Percentiles rank a stretch among this genome's conserved stretches.
phyloP scores from a whole-genome alignment of 1,140 invertebrate genomes.

The Nixonia krombeini region DNA sequence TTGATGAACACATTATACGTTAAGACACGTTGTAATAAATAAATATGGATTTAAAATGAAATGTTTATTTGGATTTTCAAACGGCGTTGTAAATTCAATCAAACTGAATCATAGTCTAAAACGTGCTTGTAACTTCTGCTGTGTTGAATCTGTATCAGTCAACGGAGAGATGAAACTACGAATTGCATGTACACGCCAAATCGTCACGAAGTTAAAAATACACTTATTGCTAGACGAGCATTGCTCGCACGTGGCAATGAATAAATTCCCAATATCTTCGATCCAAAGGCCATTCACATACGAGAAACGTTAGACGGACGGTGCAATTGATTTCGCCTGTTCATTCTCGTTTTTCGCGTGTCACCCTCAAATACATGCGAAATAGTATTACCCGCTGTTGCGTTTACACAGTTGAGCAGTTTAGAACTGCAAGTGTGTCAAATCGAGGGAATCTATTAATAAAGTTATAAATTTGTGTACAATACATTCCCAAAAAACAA shows the following conservation, averaged over 20 bases:
- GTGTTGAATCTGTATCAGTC: too few relatives aligned
- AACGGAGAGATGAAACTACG: not conserved
- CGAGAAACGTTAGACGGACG: conserved; percentile 6
- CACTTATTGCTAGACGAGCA: conserved; percentile 14
- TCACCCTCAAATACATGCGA: conserved; percentile 10
- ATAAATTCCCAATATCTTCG: conserved; percentile 50
- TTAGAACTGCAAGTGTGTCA: conserved; percentile 17
- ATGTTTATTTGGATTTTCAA: too few relatives aligned
- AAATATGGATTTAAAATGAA: too few relatives aligned
- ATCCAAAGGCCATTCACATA: conserved; percentile 51
- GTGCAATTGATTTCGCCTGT: not conserved
- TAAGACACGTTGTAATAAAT: too few relatives aligned
- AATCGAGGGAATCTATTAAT: conserved; percentile 29
- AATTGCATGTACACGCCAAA: conserved; percentile 1
- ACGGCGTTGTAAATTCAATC: too few relatives aligned
- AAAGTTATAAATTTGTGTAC: conserved; percentile 31
- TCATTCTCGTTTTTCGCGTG: conserved; percentile 11
- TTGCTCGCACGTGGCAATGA: conserved; percentile 58
- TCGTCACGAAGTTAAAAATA: conserved; percentile 49
- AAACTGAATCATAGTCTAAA: too few relatives aligned
- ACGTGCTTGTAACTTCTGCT: too few relatives aligned
- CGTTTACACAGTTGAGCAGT: conserved; percentile 17
- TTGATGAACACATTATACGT: too few relatives aligned
- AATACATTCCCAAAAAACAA: conserved; percentile 29
- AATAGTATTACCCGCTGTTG: too few relatives aligned